Base-by-base conservation (phyloP, 2,888 invertebrate genomes). In the Zele albiditarsus region DNA sequence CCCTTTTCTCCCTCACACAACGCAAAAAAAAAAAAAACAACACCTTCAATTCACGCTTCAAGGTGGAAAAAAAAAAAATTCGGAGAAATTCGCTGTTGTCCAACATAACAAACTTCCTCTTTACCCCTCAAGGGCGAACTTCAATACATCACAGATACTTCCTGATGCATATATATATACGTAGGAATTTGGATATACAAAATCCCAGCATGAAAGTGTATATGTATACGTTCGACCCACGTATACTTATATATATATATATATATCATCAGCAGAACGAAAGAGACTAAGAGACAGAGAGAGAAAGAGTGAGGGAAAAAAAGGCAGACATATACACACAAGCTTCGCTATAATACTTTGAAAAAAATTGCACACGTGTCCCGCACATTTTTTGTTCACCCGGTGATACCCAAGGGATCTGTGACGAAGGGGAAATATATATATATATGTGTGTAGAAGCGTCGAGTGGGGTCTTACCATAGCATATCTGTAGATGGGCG, bases 1-100 rank as follows among this genome's bases (percentile, higher is more conserved):
- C 73, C 71, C 78, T 71, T 74, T 57, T 25, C 63, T 12, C 49
- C 42, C 66, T 23, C 49, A 53, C 49, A 60, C 28, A 25, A 60
- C 0, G 27, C 3, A 27, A 27, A 25, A 53, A 20, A n/a, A n/a
- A 3, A 58, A 58, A 12, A 57, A 23, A 58, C n/a, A 25, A 27
- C 12, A 27, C 57, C 27, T 58, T 25, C 25, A 20, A 25, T 58
- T 58, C n/a, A 66, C 33, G 20, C 27, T 38, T n/a, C 46, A 53
- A 53, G 3, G 12, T n/a, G 5, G 6, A 16, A 31, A 28, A 28
- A 31, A 28, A 28, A 60, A 27, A 60, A 28, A 25, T 46, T 46
- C n/a, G 16, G 16, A 16, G 46, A n/a, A 46, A 46, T 46, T n/a
- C n/a, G n/a, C 46, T 14, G n/a, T n/a, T 46, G 46, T 14, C 42